Evolutionary conservation across 2,797 vertebrate species (phyloP), one percentile per base, ranked within the genome.

Genomic region (Sebastes nivosus): DNA sequence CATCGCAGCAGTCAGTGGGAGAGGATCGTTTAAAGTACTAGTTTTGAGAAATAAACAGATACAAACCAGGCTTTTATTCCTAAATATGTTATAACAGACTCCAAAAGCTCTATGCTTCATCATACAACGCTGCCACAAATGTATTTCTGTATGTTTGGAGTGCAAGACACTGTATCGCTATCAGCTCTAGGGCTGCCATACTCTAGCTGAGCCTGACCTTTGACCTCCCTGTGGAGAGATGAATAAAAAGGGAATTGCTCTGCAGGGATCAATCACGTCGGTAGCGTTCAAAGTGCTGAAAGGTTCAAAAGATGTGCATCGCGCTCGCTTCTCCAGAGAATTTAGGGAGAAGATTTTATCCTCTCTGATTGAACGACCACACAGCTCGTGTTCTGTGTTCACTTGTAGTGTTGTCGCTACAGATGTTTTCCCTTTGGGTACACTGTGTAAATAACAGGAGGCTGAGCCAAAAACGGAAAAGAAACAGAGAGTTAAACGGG

Each of bases 361-460:
- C 34, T 34, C 65, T 76, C 69, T 59, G 67, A 54, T 2, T 83
- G 64, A 81, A 55, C 42, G 66, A 70, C 50, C 72, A 74, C 25
- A 10, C 18, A 16, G 34, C 76, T 72, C 68, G 30, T 66, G 58
- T 74, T 55, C 6, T 32, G 67, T 55, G 38, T 46, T 67, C 59
- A 71, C 67, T 54, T 72, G 46, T 72, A 52, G 58, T 67, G 22
- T 22, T 25, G 59, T 27, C 9, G 61, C 65, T 66, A 13, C 75
- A 82, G 86, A 86, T 86, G 85, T 87, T 87, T 73, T 18, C 69
- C 77, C 64, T 75, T 22, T 6, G 25, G 72, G 75, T 69, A 22
- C 14, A 11, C 50, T 52, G 42, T 11, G 58, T 13, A 22, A 81
- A 81, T 72, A 75, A 61, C 75, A 72, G 18, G 67, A 74, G 67